A percentile compares a stretch with the other conserved stretches of the same genome.
These are phyloP conservation scores for Coptotermes formosanus DNA, from an alignment of 1,140 invertebrate species.

Conservation along the genomic window DNA sequence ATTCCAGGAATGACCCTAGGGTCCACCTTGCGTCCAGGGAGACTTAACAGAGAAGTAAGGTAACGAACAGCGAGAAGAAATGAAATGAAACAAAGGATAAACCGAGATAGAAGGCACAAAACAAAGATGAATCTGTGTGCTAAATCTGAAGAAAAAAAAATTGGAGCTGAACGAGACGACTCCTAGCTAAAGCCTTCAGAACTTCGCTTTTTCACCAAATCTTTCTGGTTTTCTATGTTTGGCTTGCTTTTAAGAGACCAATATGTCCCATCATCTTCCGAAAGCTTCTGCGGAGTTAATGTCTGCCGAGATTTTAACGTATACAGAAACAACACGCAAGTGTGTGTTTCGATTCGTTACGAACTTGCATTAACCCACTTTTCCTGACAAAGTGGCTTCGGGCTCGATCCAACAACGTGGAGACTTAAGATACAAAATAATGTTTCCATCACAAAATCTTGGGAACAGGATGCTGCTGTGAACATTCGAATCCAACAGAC, in stretches of 20 bases:
- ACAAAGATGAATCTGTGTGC: background rate
- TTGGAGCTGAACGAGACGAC: background rate
- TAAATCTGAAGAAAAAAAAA: background rate
- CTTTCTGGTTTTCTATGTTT: background rate
- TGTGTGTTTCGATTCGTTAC: background rate
- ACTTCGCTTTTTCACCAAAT: background rate
- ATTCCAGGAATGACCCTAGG: background rate
- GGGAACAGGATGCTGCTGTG: no score
- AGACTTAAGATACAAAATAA: no score
- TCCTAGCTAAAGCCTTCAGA: background rate
- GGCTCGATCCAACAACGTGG: no score
- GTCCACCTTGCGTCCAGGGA: background rate
- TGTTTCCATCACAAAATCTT: no score
- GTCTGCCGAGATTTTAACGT: background rate
- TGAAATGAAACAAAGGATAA: constrained; percentile 2
- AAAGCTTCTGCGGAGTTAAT: background rate
- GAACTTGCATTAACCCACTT: no score
- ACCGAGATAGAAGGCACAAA: background rate
- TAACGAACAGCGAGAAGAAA: background rate
- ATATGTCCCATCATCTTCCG: background rate
- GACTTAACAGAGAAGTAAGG: background rate
- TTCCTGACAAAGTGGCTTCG: no score
- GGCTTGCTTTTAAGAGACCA: background rate
- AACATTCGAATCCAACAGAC: no score
- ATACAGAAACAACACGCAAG: background rate